phyloP scores from a whole-genome alignment of 2,888 invertebrate genomes.

The Flexamia atlantica region DNA sequence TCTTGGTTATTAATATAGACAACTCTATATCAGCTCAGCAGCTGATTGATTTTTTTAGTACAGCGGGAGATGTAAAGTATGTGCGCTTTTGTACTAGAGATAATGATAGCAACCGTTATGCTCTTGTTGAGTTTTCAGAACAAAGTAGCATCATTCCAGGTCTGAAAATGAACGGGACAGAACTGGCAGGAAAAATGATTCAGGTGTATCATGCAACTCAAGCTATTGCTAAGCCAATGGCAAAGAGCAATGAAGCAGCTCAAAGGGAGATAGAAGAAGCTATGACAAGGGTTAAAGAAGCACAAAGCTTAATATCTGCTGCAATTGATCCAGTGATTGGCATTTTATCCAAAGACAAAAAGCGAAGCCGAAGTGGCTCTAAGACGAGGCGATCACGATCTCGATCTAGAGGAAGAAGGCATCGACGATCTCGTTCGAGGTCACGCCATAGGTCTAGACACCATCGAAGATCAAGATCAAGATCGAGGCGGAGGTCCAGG shows the following conservation, averaged over 20 bases:
- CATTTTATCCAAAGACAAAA: conserved; percentile 88
- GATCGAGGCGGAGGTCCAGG: conserved; percentile 77
- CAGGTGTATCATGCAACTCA: conserved; percentile 93
- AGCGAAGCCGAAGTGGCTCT: conserved; percentile 81
- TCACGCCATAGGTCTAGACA: conserved; percentile 68
- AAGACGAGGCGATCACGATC: conserved; percentile 75
- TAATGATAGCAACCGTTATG: conserved; percentile 86
- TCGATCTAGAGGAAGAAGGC: conserved; percentile 71
- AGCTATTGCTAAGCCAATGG: conserved; percentile 94
- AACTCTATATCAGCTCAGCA: conserved; percentile 85
- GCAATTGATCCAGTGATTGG: conserved; percentile 95
- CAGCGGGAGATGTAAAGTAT: conserved; percentile 96
- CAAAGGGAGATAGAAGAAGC: conserved; percentile 98
- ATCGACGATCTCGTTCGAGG: conserved; percentile 70
- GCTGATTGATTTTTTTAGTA: conserved; percentile 91
- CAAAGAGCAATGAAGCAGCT: conserved; percentile 96
- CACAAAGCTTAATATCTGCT: conserved; percentile 95
- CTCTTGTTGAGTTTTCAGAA: conserved; percentile 95
- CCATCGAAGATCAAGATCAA: conserved; percentile 74
- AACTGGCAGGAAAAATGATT: conserved; percentile 84
- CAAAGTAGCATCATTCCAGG: conserved; percentile 93
- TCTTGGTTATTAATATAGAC: conserved; percentile 90
- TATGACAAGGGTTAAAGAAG: conserved; percentile 97
- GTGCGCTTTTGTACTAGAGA: conserved; percentile 93
- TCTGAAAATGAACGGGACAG: conserved; percentile 88